Conservation (phyloP, 2,113 vertebrate species). For the Suricata suricatta region DNA sequence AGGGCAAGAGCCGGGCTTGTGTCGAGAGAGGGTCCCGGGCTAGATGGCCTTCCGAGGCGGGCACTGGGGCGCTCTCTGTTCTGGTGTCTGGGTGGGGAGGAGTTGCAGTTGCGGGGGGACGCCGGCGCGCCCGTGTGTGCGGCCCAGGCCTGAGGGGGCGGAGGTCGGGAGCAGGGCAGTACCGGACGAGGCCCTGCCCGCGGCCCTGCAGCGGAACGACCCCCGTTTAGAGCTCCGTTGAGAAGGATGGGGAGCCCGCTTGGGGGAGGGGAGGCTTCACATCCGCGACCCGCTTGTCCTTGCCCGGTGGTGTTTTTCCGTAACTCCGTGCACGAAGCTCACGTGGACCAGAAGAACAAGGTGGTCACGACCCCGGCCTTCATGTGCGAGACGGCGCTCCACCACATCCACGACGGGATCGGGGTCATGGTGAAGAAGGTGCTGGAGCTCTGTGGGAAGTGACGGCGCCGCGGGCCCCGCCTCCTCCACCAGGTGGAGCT, state of each 20-base stretch:
- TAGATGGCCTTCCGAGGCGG: not conserved
- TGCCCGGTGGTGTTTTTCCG: conserved; percentile 37
- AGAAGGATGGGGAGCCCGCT: fast-evolving
- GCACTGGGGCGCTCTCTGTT: not conserved
- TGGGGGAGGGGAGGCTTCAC: fast-evolving
- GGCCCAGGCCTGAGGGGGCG: not conserved
- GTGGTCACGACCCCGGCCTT: conserved; percentile 92
- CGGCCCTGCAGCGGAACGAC: not conserved
- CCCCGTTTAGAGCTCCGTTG: fast-evolving
- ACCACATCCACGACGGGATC: conserved; percentile 91
- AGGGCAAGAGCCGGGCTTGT: not conserved
- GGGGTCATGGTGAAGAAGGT: conserved; percentile 90
- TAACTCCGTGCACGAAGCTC: conserved; percentile 87
- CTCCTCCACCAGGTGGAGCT: not conserved
- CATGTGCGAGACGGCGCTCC: conserved; percentile 91
- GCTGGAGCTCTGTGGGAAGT: conserved; percentile 87
- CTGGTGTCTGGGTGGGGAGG: not conserved
- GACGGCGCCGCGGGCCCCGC: not conserved
- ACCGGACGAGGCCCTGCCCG: fast-evolving
- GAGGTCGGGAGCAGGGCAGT: too few relatives aligned
- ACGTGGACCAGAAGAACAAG: conserved; percentile 90
- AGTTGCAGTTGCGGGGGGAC: not conserved
- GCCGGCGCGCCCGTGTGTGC: not conserved
- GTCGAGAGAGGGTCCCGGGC: not conserved
- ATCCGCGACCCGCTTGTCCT: fast-evolving